phyloP scores from a whole-genome alignment of 1,140 invertebrate species.

The Berghia stephanieae region DNA sequence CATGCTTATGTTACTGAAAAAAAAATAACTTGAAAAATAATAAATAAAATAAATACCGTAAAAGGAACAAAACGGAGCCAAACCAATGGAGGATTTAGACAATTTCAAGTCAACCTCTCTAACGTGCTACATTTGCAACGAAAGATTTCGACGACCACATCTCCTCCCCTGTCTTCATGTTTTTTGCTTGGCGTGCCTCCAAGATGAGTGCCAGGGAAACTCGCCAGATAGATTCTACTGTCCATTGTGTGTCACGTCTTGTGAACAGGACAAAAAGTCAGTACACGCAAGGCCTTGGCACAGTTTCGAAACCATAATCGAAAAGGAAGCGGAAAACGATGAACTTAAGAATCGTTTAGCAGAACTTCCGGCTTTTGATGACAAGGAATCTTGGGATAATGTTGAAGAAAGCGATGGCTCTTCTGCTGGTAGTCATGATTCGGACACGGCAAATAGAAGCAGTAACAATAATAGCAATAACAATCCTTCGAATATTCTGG shows the following conservation, averaged over 20 bases:
- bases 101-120: no score
- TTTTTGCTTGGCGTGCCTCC: slow-evolving; percentile 27
- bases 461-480: background rate
- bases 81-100: no score
- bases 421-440: no score
- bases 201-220: background rate
- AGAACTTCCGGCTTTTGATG: slow-evolving; percentile 17
- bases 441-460: no score
- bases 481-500: background rate
- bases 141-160: no score
- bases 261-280: background rate
- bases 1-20: no score
- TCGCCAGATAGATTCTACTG: slow-evolving; percentile 21
- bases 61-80: no score
- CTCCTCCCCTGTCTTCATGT: slow-evolving; percentile 34
- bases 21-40: no score
- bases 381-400: background rate
- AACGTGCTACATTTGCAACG: no score
- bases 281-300: background rate
- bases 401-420: background rate
- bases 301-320: background rate
- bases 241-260: background rate
- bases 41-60: no score
- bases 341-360: background rate
- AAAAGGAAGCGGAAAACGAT: background rate